These are phyloP conservation scores for Cyanoderma ruficeps DNA, from an alignment of 2,113 vertebrate species.

Conservation along the genomic window DNA sequence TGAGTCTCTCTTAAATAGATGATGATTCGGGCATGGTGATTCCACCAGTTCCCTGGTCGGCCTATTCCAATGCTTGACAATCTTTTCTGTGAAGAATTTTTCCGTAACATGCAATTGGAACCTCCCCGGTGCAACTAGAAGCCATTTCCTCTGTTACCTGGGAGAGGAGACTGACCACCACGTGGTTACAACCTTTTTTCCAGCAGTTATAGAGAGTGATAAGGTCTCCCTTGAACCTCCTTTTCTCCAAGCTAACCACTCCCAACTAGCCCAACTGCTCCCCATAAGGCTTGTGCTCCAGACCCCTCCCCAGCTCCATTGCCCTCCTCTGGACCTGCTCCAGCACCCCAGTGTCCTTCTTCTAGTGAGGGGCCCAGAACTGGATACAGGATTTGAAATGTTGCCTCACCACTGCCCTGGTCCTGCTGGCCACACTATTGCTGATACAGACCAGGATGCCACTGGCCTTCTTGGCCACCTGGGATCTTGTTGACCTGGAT, in stretches of 20 bases:
- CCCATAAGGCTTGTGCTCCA: background rate
- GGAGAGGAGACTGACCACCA: background rate
- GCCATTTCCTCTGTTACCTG: background rate
- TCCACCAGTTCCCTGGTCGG: background rate
- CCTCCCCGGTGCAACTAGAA: background rate
- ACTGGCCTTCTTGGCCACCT: background rate
- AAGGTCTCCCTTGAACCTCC: background rate
- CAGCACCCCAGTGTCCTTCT: background rate
- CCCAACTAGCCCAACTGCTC: background rate
- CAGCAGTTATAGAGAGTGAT: accelerated
- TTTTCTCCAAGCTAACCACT: background rate
- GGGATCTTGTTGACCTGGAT: background rate
- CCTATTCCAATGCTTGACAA: background rate
- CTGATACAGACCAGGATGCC: background rate
- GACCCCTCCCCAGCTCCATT: background rate
- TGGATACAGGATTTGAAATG: background rate
- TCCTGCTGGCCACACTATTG: background rate
- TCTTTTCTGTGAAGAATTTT: background rate
- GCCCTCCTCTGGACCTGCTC: background rate
- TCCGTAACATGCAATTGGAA: background rate
- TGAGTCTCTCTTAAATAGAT: background rate
- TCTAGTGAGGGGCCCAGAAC: background rate
- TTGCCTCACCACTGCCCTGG: background rate
- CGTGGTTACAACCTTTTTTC: background rate
- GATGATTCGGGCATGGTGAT: background rate